Base-by-base conservation (phyloP, 1,140 invertebrate genomes). In the Drosophila kohkoa region DNA sequence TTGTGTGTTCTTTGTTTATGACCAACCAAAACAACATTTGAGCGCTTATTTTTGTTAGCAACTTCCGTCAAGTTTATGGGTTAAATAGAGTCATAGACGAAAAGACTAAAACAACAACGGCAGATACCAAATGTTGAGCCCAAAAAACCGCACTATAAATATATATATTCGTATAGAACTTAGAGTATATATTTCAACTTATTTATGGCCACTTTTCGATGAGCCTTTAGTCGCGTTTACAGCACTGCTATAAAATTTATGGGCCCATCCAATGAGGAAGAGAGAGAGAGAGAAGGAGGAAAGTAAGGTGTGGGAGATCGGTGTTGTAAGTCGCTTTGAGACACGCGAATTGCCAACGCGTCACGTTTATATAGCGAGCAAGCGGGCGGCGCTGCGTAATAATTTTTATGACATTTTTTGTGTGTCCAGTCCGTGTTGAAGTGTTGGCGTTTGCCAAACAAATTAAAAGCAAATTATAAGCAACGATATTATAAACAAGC, bases 391-490 rank as follows among this genome's bases (percentile, higher is more conserved):
- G 55, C 71, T 79, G 82, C 83, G 85, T 89, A 88, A 88, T 89
- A 89, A 88, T 88, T 88, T 88, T 88, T 88, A 88, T 88, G 83
- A 89, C 83, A 88, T 88, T 88, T 80, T 69, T 64, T 51, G 28
- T 45, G 7, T 32, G 45, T 35, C n/a, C 16, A 16, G 59, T 63
- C 64, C 83, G 69, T 80, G 83, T 70, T 87, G 80, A 88, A 88
- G 83, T 88, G 83, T 88, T 88, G 81, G 85, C 83, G 75, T 78
- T 88, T 90, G 85, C 86, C 85, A 88, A 88, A 88, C 85, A 88
- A 88, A 88, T 88, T 88, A 88, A 88, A 88, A 88, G 85, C 85
- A 88, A 88, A 88, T 88, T 88, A 88, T 85, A 89, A 89, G 77
- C 75, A 81, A 75, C 78, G 69, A 79, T 87, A 81, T 86, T 85